These are phyloP conservation scores for Microcebus griseorufus DNA, from an alignment of 2,113 vertebrate genomes.

Conservation along the genomic window DNA sequence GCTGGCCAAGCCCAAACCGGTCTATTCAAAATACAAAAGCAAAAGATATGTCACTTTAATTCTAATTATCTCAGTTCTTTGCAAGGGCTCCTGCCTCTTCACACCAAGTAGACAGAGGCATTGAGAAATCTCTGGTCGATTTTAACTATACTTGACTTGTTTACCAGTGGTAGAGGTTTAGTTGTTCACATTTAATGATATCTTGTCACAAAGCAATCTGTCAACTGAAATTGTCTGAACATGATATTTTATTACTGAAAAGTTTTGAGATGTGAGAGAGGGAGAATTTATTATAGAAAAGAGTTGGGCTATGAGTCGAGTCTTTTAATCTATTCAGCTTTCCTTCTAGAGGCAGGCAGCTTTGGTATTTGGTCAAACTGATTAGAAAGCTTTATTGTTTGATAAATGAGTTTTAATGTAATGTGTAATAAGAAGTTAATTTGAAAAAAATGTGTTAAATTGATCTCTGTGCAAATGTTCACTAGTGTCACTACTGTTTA, in stretches of 20 bases:
- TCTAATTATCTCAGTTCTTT: slow-evolving; percentile 72
- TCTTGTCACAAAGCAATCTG: neutral
- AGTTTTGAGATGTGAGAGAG: neutral
- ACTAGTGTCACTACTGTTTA: neutral
- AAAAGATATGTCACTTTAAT: slow-evolving; percentile 77
- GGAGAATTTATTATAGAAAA: neutral
- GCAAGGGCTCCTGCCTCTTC: slow-evolving; percentile 68
- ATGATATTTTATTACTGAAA: neutral
- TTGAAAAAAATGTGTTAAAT: slow-evolving; percentile 36
- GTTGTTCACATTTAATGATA: neutral
- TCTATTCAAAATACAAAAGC: slow-evolving; percentile 87
- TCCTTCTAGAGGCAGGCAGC: neutral
- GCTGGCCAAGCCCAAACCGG: slow-evolving; percentile 96
- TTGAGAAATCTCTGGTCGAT: slow-evolving; percentile 54
- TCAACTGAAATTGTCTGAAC: neutral
- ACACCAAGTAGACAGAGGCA: slow-evolving; percentile 41
- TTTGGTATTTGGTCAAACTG: neutral
- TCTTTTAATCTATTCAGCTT: slow-evolving; percentile 35
- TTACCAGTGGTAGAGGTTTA: neutral
- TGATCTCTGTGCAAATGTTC: slow-evolving; percentile 17
- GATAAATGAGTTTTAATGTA: neutral
- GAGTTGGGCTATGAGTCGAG: neutral
- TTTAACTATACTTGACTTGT: neutral
- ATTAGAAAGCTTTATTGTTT: slow-evolving; percentile 28
- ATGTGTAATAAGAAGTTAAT: slow-evolving; percentile 29